phyloP scores from a whole-genome alignment of 2,888 invertebrate genomes.

The Poecilus cupreus region DNA sequence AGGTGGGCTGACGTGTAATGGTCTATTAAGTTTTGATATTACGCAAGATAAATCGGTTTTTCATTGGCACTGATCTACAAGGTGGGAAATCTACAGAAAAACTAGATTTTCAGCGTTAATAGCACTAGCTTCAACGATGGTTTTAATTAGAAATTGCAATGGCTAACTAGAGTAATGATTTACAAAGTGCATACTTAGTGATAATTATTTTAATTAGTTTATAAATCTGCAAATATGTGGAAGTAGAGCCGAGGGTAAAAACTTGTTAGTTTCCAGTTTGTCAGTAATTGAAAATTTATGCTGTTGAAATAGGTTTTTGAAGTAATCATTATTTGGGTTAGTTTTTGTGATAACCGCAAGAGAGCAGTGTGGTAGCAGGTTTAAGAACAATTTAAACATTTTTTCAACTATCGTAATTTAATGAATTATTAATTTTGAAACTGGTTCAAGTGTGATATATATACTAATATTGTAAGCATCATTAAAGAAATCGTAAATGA shows the following conservation, averaged over 20 bases:
- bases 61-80: neutral
- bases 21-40: slow-evolving; percentile 45
- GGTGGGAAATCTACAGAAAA: neutral
- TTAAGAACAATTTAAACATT: too few relatives aligned
- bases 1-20: neutral
- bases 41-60: slow-evolving; percentile 3
- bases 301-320: neutral
- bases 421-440: too few relatives aligned
- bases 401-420: too few relatives aligned
- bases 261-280: slow-evolving; percentile 3
- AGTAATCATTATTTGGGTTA: neutral
- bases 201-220: slow-evolving; percentile 21
- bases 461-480: too few relatives aligned
- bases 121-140: neutral
- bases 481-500: too few relatives aligned
- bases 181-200: slow-evolving; percentile 12
- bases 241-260: neutral
- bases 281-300: neutral
- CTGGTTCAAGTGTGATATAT: too few relatives aligned
- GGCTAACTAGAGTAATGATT: neutral
- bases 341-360: neutral
- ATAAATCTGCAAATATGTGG: slow-evolving; percentile 10
- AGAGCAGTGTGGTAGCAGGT: neutral
- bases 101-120: neutral
- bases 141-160: neutral